Evolutionary conservation across 1,140 invertebrate genomes (phyloP).

Genomic region (Drosophila rhopaloa): DNA sequence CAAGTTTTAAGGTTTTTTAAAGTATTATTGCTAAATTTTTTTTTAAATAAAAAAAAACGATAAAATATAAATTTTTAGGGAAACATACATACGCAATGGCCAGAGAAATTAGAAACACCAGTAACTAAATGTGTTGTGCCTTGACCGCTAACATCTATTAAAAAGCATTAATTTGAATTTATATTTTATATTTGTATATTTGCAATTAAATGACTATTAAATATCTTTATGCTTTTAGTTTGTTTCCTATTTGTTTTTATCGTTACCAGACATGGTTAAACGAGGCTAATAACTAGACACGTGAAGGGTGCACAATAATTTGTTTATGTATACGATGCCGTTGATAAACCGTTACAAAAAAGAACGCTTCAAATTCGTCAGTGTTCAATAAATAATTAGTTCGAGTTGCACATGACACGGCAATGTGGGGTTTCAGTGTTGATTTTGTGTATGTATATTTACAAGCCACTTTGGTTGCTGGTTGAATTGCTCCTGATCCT

Average conservation of each 20-base stretch:
- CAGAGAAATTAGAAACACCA: too few species aligned
- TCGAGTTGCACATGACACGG: slow-evolving; percentile 45
- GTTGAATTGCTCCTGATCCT: slow-evolving; percentile 36
- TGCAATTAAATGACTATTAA: slow-evolving; percentile 61
- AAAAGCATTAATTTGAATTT: slow-evolving; percentile 12
- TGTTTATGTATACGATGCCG: slow-evolving; percentile 51
- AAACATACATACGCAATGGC: too few species aligned
- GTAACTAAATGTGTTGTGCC: too few species aligned
- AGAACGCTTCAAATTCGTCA: slow-evolving; percentile 43
- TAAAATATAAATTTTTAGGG: too few species aligned
- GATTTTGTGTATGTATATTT: slow-evolving; percentile 62
- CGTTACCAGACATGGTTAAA: slow-evolving; percentile 65
- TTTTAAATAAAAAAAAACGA: too few species aligned
- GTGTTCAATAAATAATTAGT: slow-evolving; percentile 72
- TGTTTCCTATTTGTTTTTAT: slow-evolving; percentile 54
- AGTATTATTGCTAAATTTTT: too few species aligned
- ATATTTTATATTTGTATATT: slow-evolving; percentile 57
- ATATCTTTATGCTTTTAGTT: slow-evolving; percentile 65
- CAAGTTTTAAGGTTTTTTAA: too few species aligned
- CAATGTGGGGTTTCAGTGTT: slow-evolving; percentile 30
- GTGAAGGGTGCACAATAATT: slow-evolving; percentile 49
- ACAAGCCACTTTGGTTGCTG: slow-evolving; percentile 80
- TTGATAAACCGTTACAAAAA: slow-evolving; percentile 51
- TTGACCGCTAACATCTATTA: neutral
- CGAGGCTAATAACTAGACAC: slow-evolving; percentile 73